These are phyloP conservation scores for Amphilophus citrinellus DNA, from an alignment of 2,113 vertebrate genomes.

Conservation along the genomic window DNA sequence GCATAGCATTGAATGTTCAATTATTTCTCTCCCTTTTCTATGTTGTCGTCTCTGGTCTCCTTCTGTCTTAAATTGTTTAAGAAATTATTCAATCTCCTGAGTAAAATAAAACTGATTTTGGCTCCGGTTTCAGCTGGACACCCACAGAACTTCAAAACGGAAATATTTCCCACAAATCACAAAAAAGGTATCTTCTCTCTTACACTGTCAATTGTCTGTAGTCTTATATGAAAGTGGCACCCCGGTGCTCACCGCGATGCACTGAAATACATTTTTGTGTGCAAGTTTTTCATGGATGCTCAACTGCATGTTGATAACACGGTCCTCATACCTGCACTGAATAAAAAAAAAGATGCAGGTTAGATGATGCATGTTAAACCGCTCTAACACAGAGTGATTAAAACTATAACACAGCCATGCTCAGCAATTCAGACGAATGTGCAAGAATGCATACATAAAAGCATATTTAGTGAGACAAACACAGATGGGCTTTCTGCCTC, in stretches of 20 bases:
- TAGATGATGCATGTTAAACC: slow-evolving; percentile 20
- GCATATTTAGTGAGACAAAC: slow-evolving; percentile 22
- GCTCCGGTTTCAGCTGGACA: slow-evolving; percentile 84
- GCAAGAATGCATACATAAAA: slow-evolving; percentile 12
- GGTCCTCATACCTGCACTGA: slow-evolving; percentile 1
- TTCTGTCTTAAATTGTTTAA: slow-evolving; percentile 43
- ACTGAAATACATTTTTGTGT: slow-evolving; percentile 54
- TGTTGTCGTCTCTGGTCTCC: slow-evolving; percentile 49
- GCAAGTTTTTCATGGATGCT: slow-evolving; percentile 46
- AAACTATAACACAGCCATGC: not conserved
- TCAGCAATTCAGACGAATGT: slow-evolving; percentile 3
- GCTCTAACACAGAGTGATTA: not conserved
- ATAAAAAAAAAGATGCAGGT: not conserved
- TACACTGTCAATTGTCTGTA: slow-evolving; percentile 19
- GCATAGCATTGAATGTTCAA: slow-evolving; percentile 33
- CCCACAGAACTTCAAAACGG: slow-evolving; percentile 88
- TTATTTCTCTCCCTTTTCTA: slow-evolving; percentile 31
- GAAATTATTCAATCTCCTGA: slow-evolving; percentile 42
- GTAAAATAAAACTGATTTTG: slow-evolving; percentile 58
- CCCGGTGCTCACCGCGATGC: slow-evolving; percentile 40
- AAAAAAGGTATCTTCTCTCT: slow-evolving; percentile 85
- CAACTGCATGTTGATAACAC: slow-evolving; percentile 42
- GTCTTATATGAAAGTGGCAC: not conserved
- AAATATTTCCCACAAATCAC: slow-evolving; percentile 87
- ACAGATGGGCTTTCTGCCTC: slow-evolving; percentile 30